Conservation (phyloP, 2,113 vertebrate species). For the Coracopsis vasa region DNA sequence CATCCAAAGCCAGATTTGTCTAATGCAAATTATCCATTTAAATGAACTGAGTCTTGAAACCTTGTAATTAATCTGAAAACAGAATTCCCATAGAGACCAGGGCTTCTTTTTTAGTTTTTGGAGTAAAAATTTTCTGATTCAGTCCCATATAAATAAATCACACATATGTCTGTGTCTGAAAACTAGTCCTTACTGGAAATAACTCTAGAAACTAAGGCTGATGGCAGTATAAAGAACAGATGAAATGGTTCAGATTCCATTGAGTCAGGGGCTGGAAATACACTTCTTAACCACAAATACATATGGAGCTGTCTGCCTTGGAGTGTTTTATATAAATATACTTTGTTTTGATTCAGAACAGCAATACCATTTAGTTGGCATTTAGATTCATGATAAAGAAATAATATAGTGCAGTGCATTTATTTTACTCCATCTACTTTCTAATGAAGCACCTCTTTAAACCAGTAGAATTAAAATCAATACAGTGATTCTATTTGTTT, state of each 20-base stretch:
- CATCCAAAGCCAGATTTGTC: neutral
- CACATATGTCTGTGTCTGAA: neutral
- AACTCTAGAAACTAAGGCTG: neutral
- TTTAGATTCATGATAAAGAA: slow-evolving; percentile 10
- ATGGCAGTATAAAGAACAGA: neutral
- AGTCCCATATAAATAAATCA: neutral
- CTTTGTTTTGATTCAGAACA: neutral
- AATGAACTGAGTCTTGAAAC: neutral
- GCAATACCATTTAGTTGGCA: neutral
- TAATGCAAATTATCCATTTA: neutral
- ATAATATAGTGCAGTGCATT: neutral
- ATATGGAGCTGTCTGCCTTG: neutral
- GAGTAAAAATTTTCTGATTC: neutral
- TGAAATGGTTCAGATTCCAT: neutral
- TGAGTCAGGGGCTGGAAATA: neutral
- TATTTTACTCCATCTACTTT: neutral
- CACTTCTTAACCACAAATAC: neutral
- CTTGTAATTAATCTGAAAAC: neutral
- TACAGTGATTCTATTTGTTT: neutral
- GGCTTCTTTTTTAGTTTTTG: neutral
- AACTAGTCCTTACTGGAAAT: neutral
- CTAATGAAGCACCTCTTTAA: neutral
- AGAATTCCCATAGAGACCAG: neutral
- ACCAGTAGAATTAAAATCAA: neutral
- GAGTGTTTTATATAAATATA: neutral